Conservation (phyloP, 2,113 vertebrate genomes). For the Globicephala melas region DNA sequence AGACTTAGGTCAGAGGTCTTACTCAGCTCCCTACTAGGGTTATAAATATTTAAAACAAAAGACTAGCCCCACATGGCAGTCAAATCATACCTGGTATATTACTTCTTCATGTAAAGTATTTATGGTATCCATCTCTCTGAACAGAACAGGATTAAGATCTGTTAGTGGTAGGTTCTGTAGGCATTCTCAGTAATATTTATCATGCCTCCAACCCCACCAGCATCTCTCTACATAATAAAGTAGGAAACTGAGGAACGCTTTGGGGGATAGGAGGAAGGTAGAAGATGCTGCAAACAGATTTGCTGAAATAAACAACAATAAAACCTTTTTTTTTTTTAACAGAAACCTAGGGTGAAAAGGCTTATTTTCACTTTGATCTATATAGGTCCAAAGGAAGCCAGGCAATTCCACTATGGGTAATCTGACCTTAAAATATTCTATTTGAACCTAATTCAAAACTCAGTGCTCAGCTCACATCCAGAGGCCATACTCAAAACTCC, state of each 20-base stretch:
- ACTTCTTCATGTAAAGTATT: not conserved
- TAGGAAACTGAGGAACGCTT: not conserved
- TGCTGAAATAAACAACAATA: not conserved
- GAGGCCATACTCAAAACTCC: not conserved
- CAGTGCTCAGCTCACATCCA: not conserved
- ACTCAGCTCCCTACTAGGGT: not conserved
- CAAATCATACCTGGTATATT: not conserved
- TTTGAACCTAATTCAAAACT: not conserved
- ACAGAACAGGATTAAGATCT: not conserved
- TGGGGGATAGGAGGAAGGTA: not conserved
- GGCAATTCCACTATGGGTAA: not conserved
- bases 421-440: not conserved
- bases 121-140: not conserved
- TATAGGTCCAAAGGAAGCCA: not conserved
- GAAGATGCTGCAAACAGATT: not conserved
- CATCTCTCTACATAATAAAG: not conserved
- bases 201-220: not conserved
- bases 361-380: not conserved
- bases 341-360: not conserved
- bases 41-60: not conserved
- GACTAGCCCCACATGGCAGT: not conserved
- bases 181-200: not conserved
- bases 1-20: not conserved
- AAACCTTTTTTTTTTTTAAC: not conserved
- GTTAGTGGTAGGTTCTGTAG: rapidly evolving